A percentile compares a stretch with the other conserved stretches of the same genome.
phyloP scores from a whole-genome alignment of 2,113 vertebrate species.

The Rafetus swinhoei region DNA sequence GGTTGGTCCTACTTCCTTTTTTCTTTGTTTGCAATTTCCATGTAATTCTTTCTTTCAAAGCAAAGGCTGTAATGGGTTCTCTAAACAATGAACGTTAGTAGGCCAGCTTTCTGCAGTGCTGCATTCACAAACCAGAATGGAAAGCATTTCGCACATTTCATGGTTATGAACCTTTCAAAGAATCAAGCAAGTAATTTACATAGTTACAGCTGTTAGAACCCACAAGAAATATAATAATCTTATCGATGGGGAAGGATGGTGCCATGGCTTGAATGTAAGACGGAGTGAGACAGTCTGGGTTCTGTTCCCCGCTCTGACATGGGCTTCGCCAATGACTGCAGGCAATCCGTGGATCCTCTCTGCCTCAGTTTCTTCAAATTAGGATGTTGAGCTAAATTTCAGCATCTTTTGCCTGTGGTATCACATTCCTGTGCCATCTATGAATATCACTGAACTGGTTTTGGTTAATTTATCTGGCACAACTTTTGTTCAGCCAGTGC shows the following conservation, averaged over 20 bases:
- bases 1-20: neutral
- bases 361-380: neutral
- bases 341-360: neutral
- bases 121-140: fast-evolving
- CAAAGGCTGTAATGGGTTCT: fast-evolving
- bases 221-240: neutral
- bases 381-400: fast-evolving
- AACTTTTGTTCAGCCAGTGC: fast-evolving
- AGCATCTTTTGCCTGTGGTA: fast-evolving
- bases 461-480: neutral
- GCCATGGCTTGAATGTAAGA: neutral
- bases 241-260: neutral
- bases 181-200: fast-evolving
- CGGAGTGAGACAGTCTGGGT: neutral
- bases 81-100: neutral
- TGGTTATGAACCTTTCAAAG: neutral
- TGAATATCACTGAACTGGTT: neutral
- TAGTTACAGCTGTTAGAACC: neutral
- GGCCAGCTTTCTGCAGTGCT: fast-evolving
- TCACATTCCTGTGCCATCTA: fast-evolving
- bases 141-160: fast-evolving
- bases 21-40: fast-evolving
- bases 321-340: fast-evolving
- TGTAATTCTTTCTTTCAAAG: neutral
- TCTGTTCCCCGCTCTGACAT: neutral